Evolutionary conservation across 2,888 invertebrate species (phyloP).

Genomic region (Charanyca ferruginea): DNA sequence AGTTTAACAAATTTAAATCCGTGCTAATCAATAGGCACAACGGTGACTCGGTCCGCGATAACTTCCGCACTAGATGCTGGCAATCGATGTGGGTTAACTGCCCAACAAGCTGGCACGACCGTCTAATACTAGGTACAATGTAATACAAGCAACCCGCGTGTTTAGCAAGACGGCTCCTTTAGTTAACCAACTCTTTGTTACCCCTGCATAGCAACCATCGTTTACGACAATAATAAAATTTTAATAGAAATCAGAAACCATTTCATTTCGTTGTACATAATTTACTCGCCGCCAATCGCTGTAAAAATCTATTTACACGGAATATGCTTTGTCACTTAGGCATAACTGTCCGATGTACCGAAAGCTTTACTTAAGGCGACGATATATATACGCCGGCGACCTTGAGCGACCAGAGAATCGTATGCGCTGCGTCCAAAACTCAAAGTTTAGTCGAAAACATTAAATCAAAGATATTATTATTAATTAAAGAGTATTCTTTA

Average conservation of each 20-base stretch:
- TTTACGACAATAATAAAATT: slow-evolving; percentile 38
- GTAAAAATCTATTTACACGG: slow-evolving; percentile 25
- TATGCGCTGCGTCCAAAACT: no score
- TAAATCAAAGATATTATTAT: no score
- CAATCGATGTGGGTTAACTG: slow-evolving; percentile 82
- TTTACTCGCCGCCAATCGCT: slow-evolving; percentile 4
- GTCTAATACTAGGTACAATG: slow-evolving; percentile 65
- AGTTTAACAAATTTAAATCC: slow-evolving; percentile 51
- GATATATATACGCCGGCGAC: no score
- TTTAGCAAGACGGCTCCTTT: slow-evolving; percentile 35
- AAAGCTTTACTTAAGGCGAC: slow-evolving; percentile 28
- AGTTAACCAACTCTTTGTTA: slow-evolving; percentile 40
- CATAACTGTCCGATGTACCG: slow-evolving; percentile 28
- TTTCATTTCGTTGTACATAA: slow-evolving; percentile 27
- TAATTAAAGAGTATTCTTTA: no score
- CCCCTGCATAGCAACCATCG: slow-evolving; percentile 24
- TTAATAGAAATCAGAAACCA: slow-evolving; percentile 37
- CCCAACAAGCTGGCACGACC: slow-evolving; percentile 71
- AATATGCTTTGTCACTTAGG: slow-evolving; percentile 29
- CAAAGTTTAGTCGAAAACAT: no score
- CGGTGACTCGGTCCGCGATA: slow-evolving; percentile 63
- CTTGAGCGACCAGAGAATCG: no score
- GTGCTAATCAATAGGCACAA: slow-evolving; percentile 60
- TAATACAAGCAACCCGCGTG: slow-evolving; percentile 47
- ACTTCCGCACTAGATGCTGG: slow-evolving; percentile 79